These are phyloP conservation scores for Atethmia centrago DNA, from an alignment of 2,888 invertebrate genomes.

Conservation along the genomic window DNA sequence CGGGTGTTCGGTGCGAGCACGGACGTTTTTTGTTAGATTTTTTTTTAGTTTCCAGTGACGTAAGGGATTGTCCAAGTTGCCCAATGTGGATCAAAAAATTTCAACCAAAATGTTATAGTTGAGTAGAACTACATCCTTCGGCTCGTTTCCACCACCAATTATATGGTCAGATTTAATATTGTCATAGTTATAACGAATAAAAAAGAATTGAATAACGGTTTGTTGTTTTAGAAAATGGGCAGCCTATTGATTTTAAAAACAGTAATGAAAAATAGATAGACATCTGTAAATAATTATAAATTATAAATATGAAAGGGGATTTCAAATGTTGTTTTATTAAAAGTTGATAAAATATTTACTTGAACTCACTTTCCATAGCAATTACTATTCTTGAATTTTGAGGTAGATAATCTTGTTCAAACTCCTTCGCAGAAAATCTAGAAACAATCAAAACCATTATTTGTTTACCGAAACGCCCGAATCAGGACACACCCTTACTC, in stretches of 20 bases:
- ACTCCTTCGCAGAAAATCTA: not conserved
- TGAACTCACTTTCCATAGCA: not conserved
- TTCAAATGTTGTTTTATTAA: not conserved
- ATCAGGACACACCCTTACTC: slow-evolving; percentile 48
- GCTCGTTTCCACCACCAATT: too few species aligned
- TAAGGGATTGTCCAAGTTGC: not conserved
- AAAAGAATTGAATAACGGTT: not conserved
- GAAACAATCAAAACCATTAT: not conserved
- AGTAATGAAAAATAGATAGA: not conserved
- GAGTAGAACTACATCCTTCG: too few species aligned
- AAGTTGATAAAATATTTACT: not conserved
- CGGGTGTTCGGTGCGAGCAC: slow-evolving; percentile 8
- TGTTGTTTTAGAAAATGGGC: not conserved
- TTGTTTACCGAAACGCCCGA: not conserved
- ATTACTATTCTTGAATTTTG: not conserved
- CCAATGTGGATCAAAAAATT: not conserved
- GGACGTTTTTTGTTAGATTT: not conserved
- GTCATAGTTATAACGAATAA: not conserved
- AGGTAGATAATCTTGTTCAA: too few species aligned
- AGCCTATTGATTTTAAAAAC: not conserved
- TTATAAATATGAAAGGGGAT: not conserved
- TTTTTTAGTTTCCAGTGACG: not conserved
- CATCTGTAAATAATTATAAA: not conserved
- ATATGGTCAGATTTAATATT: not conserved
- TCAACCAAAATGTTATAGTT: not conserved